Base-by-base conservation (phyloP, 1,140 invertebrate genomes). In the Zaprionus inermis region DNA sequence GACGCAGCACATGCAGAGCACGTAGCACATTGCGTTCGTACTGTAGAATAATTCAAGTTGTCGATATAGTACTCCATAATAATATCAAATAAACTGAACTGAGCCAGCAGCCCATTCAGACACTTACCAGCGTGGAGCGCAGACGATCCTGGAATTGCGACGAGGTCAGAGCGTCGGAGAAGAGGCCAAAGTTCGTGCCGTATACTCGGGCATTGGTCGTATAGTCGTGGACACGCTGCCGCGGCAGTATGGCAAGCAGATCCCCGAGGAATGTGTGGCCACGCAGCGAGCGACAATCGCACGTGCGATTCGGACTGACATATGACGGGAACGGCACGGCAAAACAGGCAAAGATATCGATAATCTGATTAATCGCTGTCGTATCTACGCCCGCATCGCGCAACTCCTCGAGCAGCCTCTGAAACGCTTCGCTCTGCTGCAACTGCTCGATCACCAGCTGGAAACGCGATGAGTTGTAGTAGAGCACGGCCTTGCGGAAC, bases 401-500 rank as follows among this genome's bases (percentile, higher is more conserved):
- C 24, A 90, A 32, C 5, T 72, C 68, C 9, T 16, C 1, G 9
- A 90, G 55, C 11, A 90, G 6, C 2, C 32, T 54, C 2, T 41
- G 11, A 36, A 72, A 90, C 5, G 73, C 68, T 0, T 41, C 32
- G 30, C 76, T 86, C 14, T 76, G n/a, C 18, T 76, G 72, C 51
- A 90, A 41, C 32, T 78, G 41, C 7, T 68, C 20, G 49, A 77
- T 70, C 0, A 76, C 72, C 49, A 56, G 6, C 0, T 63, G 22
- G 44, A 90, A 90, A 0, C 54, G 60, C 1, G 71, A 5, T 1
- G 86, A 82, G 5, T 90, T 66, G 14, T 80, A 86, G 46, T 72
- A 90, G 14, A 55, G 55, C 58, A 90, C 41, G 7, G 86, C 86
- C 11, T 66, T 65, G 7, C 79, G 79, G 63, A 90, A 90, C 41